Conservation (phyloP, 1,140 invertebrate genomes). For the Mesaphorura yosii region DNA sequence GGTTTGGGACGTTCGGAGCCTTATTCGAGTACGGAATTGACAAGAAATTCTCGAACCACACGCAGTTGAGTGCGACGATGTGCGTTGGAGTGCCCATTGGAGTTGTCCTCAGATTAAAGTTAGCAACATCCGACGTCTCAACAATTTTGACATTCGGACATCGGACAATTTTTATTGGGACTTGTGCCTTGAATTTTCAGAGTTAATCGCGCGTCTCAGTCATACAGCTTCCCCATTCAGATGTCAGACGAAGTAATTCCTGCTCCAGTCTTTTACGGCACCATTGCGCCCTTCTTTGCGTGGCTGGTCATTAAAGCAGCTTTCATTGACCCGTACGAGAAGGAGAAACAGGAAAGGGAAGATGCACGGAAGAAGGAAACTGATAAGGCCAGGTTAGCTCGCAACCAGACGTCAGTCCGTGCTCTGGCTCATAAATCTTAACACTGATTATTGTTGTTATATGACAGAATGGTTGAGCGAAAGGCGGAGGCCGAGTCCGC, state of each 20-base stretch:
- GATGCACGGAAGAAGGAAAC: slow-evolving; percentile 59
- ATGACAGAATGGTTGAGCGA: slow-evolving; percentile 57
- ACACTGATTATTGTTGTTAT: background rate
- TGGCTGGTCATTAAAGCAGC: slow-evolving; percentile 72
- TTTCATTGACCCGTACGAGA: slow-evolving; percentile 72
- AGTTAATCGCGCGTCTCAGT: slow-evolving; percentile 72
- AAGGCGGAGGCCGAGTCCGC: slow-evolving; percentile 70
- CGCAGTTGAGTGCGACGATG: slow-evolving; percentile 70
- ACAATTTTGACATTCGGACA: background rate
- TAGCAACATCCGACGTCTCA: slow-evolving; percentile 32
- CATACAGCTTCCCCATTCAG: slow-evolving; percentile 77
- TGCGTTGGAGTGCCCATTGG: slow-evolving; percentile 71
- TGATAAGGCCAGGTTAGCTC: slow-evolving; percentile 50
- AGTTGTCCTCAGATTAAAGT: slow-evolving; percentile 79
- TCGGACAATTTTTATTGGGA: background rate
- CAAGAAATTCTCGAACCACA: slow-evolving; percentile 83
- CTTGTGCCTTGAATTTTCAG: slow-evolving; percentile 40
- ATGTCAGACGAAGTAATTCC: slow-evolving; percentile 80
- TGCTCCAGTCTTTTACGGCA: slow-evolving; percentile 83
- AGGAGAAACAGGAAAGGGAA: slow-evolving; percentile 60
- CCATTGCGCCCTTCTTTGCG: slow-evolving; percentile 65
- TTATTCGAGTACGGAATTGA: slow-evolving; percentile 81
- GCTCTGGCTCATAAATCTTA: background rate
- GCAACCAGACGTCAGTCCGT: background rate
- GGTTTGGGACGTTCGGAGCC: slow-evolving; percentile 68